Evolutionary conservation across 2,113 vertebrate genomes (phyloP), one percentile per base, ranked within the genome.

Genomic region (Oostethus manadensis): DNA sequence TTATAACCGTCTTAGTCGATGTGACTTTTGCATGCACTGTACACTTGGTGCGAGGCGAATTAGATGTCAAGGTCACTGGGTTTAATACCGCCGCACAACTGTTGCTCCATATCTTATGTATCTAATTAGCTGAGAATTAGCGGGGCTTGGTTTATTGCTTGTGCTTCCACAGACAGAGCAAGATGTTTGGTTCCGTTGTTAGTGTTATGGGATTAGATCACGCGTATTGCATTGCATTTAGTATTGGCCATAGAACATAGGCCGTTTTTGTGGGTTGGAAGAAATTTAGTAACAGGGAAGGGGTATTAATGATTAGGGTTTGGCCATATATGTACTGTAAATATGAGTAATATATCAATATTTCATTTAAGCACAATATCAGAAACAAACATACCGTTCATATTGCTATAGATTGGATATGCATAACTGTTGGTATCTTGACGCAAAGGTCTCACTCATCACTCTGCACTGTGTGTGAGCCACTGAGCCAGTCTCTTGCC

Each of bases 71-170:
- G 74, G 77, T 81, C 71, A 79, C 45, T 7, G 40, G 26, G 68
- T 46, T 73, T 71, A 65, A 64, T 69, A 62, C n/a, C 56, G 16
- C 45, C 56, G 61, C 60, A 68, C 60, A 68, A 75, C 21, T 71
- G 62, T 80, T 77, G 59, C 67, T 74, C 55, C 56, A 26, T 70
- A 60, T 51, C 60, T 57, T 69, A 71, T 68, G 60, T 56, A 55
- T 50, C 64, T 76, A 73, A 82, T 82, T 70, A 82, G 17, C 60
- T 45, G 63, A 53, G 56, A 74, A 64, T 64, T 66, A 73, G 33
- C 53, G 66, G 20, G 57, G 42, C 56, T 50, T 10, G 40, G 43
- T 73, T 75, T 18, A 48, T 35, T 49, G n/a, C 56, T 38, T 10
- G 11, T 46, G 56, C 53, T 50, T 48, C 56, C 33, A 17, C 56